Base-by-base conservation (phyloP, 2,797 vertebrate species). In the Sylvia borin region DNA sequence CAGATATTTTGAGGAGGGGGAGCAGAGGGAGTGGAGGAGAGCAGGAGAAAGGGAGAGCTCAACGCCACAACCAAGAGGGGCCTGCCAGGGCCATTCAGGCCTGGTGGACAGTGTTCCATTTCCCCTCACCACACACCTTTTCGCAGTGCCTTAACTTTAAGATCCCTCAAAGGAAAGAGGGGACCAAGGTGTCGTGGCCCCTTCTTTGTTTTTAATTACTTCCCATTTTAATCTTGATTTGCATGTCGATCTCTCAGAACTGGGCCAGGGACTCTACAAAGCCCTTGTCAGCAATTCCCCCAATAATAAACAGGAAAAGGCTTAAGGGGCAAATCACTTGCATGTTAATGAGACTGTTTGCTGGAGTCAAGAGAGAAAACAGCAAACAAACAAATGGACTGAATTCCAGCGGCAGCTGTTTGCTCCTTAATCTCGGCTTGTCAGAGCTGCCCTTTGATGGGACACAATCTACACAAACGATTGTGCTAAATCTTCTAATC, bases 401-500 rank as follows among this genome's bases (percentile, higher is more conserved):
- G 97, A 96, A 97, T 97, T 97, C 97, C 95, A 96, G 97, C 96
- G 98, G 98, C 98, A 98, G 98, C 98, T 98, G 98, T 98, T 98
- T 98, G 97, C 96, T 98, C 98, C 98, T 99, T 99, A 98, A 99
- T 99, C 98, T 98, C 97, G 67, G 97, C 97, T 98, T 97, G 97
- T 98, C 98, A 98, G 98, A 99, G 98, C 97, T 97, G 97, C 96
- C 97, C 98, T 98, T 98, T 98, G 98, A 99, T 98, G 98, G 98
- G 98, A 97, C 97, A 97, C 97, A 98, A 98, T 98, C 98, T 98
- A 98, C 98, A 98, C 98, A 98, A 98, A 98, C 98, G 98, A 98
- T 98, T 98, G 98, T 98, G 98, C 98, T 98, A 99, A 98, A 99
- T 98, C 98, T 98, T 98, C 97, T 98, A 99, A 99, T 99, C 98